Evolutionary conservation across 2,888 invertebrate genomes (phyloP), one percentile per base, ranked within the genome.

Genomic region (Andricus curvator): DNA sequence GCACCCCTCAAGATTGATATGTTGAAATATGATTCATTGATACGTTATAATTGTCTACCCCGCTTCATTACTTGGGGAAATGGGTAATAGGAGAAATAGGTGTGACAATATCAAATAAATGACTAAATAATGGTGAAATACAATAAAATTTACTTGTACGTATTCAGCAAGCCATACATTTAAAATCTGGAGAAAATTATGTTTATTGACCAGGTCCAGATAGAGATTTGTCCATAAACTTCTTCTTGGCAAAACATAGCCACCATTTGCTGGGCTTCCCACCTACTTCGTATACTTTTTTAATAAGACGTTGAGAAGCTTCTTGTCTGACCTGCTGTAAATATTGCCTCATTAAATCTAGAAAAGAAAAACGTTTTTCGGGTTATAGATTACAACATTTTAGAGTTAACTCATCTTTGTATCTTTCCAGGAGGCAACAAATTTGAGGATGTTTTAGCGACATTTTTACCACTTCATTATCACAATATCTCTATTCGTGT

Each of bases 251-350:
- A 94, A 99, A 99, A 92, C 99, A 99, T 80, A 99, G 94, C 99
- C 99, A 99, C 99, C 99, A 99, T 94, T 99, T 99, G 92, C 97
- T 98, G 13, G 99, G 99, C 90, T 98, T 98, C 11, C 98, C 98
- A 92, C 98, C 98, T 85, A 97, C 97, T 6, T 91, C 90, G 64
- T 92, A 92, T n/a, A 92, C 99, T 93, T 96, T 97, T 82, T 99
- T 99, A 92, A 97, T 96, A 20, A 99, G 96, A 85, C 99, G 95
- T 78, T 95, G 93, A 3, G 99, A 99, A 44, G 98, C 97, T 93
- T 99, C 99, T 93, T 99, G 99, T 81, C 99, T 94, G 83, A 99
- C 92, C 93, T 99, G 99, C 85, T 97, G 96, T 82, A 99, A 93
- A 93, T 99, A 99, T 85, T 97, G 96, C 85, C 98, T 95, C 96